These are phyloP conservation scores for Platalea minor DNA, from an alignment of 2,797 vertebrate species.

Conservation along the genomic window DNA sequence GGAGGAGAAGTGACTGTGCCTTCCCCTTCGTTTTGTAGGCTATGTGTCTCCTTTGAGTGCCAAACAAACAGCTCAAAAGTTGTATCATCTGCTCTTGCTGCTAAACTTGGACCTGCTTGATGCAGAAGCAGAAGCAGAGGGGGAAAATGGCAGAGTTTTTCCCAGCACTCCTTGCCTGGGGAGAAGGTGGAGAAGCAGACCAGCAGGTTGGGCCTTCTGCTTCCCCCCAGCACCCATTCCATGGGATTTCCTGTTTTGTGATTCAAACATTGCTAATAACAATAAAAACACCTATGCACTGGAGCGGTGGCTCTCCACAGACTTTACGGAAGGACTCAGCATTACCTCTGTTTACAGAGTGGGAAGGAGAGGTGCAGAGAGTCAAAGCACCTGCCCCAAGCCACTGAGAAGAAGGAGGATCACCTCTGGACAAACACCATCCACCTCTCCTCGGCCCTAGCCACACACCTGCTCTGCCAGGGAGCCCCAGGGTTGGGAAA, in stretches of 20 bases:
- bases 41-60: accelerated
- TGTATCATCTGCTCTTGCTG: neutral
- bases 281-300: accelerated
- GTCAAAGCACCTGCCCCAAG: neutral
- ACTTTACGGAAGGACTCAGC: neutral
- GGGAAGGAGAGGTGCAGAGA: neutral
- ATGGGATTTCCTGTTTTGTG: neutral
- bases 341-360: accelerated
- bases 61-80: neutral
- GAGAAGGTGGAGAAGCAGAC: neutral
- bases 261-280: neutral
- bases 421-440: neutral
- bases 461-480: accelerated
- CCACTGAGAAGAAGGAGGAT: neutral
- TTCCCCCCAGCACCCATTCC: neutral
- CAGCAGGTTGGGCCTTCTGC: neutral
- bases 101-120: neutral
- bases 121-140: neutral
- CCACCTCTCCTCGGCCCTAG: neutral
- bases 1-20: neutral
- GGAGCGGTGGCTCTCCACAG: accelerated
- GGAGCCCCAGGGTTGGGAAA: neutral
- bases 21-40: neutral
- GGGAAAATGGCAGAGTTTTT: neutral
- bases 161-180: neutral